phyloP scores from a whole-genome alignment of 2,888 invertebrate species.

The Lucinisca nassula region DNA sequence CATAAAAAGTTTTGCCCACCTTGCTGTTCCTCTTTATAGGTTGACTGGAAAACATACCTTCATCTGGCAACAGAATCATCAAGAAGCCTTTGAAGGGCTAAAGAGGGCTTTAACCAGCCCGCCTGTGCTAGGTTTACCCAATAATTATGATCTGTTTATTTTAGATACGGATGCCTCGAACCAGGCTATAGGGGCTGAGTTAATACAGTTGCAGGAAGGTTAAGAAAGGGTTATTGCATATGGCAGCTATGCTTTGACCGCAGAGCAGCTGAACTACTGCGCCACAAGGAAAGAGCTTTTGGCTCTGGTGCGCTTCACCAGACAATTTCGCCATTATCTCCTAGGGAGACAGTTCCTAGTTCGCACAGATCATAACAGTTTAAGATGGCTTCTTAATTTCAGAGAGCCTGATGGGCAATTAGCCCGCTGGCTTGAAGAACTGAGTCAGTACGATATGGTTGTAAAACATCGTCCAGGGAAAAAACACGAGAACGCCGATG shows the following conservation, averaged over 20 bases:
- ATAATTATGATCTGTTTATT: background rate
- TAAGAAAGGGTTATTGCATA: background rate
- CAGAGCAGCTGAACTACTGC: constrained; percentile 3
- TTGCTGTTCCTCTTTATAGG: background rate
- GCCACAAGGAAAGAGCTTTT: background rate
- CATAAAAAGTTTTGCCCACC: background rate
- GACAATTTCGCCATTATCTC: background rate
- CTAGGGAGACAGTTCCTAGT: background rate
- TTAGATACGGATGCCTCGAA: background rate
- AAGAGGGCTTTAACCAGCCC: background rate
- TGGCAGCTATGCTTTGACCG: background rate
- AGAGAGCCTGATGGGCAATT: background rate
- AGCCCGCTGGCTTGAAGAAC: background rate
- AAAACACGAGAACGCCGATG: background rate
- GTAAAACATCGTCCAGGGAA: background rate
- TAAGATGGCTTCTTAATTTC: background rate
- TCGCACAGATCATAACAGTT: background rate
- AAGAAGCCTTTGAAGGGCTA: background rate
- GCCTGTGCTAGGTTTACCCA: constrained; percentile 3
- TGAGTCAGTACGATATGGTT: background rate
- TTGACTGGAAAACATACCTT: background rate
- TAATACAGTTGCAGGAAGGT: background rate
- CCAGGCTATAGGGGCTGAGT: background rate
- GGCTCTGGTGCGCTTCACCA: background rate
- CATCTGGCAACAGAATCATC: background rate